A percentile compares a stretch with the other conserved stretches of the same genome.
Evolutionary conservation across 2,888 invertebrate species (phyloP).

Genomic region (Argynnis bischoffii): DNA sequence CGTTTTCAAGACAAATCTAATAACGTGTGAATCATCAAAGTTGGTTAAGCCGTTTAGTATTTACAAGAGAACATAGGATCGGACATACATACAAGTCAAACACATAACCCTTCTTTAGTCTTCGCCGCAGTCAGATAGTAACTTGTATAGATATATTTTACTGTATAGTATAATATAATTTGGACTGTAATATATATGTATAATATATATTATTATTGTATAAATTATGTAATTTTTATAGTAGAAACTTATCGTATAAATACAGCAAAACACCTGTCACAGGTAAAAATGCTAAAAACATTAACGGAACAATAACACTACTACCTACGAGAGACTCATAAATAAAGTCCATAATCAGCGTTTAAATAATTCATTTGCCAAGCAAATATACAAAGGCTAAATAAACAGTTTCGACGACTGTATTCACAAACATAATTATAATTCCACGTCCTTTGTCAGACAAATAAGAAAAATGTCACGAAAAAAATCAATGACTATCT

Average conservation of each 20-base stretch:
- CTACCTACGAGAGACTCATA: constrained; percentile 45
- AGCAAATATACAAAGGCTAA: constrained; percentile 56
- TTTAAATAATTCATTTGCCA: constrained; percentile 70
- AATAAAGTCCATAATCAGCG: constrained; percentile 58
- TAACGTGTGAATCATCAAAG: too few relatives aligned
- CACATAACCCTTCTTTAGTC: too few relatives aligned
- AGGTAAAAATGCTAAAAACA: constrained; percentile 21
- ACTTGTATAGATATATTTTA: too few relatives aligned
- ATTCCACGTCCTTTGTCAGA: constrained; percentile 64
- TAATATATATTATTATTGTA: too few relatives aligned
- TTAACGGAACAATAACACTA: constrained; percentile 38
- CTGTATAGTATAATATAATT: too few relatives aligned
- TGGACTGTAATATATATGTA: too few relatives aligned
- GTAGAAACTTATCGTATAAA: background rate
- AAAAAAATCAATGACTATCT: constrained; percentile 56
- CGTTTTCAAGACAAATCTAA: too few relatives aligned
- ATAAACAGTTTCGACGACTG: constrained; percentile 60
- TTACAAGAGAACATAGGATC: too few relatives aligned
- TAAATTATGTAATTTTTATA: too few relatives aligned
- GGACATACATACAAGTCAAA: too few relatives aligned
- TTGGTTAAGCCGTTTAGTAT: too few relatives aligned
- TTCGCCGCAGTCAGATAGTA: too few relatives aligned
- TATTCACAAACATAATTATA: constrained; percentile 62
- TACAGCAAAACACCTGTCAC: background rate
- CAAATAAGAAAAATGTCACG: constrained; percentile 66